Conservation (phyloP, 2,888 invertebrate genomes). For the Agonum fuliginosum region DNA sequence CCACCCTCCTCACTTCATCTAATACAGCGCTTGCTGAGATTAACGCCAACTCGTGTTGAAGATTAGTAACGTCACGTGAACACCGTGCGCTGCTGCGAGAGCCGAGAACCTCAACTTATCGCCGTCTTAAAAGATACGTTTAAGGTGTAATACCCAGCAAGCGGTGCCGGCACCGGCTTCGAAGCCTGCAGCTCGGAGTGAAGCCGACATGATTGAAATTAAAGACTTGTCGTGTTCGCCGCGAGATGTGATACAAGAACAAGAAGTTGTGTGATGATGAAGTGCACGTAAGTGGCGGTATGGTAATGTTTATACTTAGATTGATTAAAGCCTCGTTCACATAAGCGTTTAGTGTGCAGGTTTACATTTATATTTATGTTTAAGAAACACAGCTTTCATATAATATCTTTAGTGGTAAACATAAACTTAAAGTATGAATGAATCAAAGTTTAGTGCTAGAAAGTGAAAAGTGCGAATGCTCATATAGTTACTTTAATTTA, state of each 20-base stretch:
- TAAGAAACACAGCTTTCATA: no score
- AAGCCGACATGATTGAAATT: conserved; percentile 37
- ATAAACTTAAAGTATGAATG: no score
- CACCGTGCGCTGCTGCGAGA: neutral
- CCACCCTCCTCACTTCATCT: neutral
- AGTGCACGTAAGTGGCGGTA: neutral
- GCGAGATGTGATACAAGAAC: neutral
- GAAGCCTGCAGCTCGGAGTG: neutral
- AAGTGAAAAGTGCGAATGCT: no score
- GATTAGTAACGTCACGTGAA: conserved; percentile 39
- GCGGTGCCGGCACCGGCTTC: neutral
- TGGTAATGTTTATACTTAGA: neutral
- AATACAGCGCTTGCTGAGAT: conserved; percentile 14
- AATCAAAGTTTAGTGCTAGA: no score
- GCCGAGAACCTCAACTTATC: conserved; percentile 18
- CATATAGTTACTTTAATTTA: no score
- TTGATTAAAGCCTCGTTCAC: no score
- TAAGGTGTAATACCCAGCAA: conserved; percentile 27
- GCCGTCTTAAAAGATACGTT: conserved; percentile 19
- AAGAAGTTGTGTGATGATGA: neutral
- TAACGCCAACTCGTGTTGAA: conserved; percentile 37
- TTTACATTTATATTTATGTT: no score
- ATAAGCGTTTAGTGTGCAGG: no score
- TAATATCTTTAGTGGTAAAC: no score
- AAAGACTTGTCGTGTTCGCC: conserved; percentile 5